Conservation (phyloP, 1,140 invertebrate species). For the Habropoda laboriosa region DNA sequence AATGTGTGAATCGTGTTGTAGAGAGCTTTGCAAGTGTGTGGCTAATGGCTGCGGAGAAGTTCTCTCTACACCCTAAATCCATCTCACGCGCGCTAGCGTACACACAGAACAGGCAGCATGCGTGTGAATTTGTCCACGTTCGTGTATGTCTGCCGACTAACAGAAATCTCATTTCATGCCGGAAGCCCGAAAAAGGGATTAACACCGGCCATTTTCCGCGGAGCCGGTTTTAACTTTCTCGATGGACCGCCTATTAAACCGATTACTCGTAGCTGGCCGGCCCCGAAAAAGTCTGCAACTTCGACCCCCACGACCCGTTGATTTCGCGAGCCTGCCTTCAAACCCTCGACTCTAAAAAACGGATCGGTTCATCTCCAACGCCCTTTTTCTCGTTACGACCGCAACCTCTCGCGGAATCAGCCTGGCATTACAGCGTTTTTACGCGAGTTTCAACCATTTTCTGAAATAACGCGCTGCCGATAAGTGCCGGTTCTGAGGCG, state of each 20-base stretch:
- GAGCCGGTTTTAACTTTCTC: slow-evolving; percentile 78
- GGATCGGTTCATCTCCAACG: no score
- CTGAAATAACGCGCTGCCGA: neutral
- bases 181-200: slow-evolving; percentile 77
- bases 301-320: neutral
- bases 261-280: slow-evolving; percentile 75
- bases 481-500: neutral
- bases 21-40: slow-evolving; percentile 78
- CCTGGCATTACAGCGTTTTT: neutral
- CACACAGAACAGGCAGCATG: slow-evolving; percentile 40
- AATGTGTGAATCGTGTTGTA: slow-evolving; percentile 82
- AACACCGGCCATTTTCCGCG: slow-evolving; percentile 75
- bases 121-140: slow-evolving; percentile 37
- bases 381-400: neutral
- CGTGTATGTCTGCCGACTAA: slow-evolving; percentile 67
- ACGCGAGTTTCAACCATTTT: slow-evolving; percentile 10
- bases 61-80: slow-evolving; percentile 77
- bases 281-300: slow-evolving; percentile 68
- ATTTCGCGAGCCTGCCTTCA: neutral
- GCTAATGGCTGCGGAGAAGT: slow-evolving; percentile 78
- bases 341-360: neutral
- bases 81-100: slow-evolving; percentile 67
- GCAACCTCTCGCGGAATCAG: slow-evolving; percentile 15
- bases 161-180: slow-evolving; percentile 78
- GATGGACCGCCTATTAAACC: slow-evolving; percentile 77